Percentiles rank a stretch among this genome's conserved stretches.
Evolutionary conservation across 2,888 invertebrate species (phyloP).

Genomic region (Synanthedon myopaeformis): DNA sequence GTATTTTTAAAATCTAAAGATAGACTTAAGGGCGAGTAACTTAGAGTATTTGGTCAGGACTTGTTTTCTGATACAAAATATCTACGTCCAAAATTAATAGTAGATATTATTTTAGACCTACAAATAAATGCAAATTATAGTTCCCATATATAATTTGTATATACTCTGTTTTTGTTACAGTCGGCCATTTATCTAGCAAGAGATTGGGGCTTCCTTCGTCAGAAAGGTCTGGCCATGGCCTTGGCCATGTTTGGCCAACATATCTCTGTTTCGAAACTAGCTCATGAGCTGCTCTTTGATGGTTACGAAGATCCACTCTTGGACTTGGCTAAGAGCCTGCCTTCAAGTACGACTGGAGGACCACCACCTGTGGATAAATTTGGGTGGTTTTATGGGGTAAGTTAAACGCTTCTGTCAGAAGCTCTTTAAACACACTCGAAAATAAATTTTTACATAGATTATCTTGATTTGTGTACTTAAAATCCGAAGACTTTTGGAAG

Average conservation of each 20-base stretch:
- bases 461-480: too few relatives aligned
- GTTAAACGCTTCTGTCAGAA: too few relatives aligned
- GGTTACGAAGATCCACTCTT: slow-evolving; percentile 84
- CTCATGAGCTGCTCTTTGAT: slow-evolving; percentile 79
- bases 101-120: neutral
- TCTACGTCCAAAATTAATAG: neutral
- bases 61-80: too few relatives aligned
- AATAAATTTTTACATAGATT: too few relatives aligned
- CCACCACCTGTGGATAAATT: slow-evolving; percentile 80
- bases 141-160: slow-evolving; percentile 2
- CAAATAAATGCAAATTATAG: neutral
- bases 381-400: slow-evolving; percentile 83
- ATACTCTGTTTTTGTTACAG: slow-evolving; percentile 44
- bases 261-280: slow-evolving; percentile 72
- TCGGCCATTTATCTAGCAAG: slow-evolving; percentile 71
- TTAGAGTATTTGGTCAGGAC: too few relatives aligned
- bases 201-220: slow-evolving; percentile 68
- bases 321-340: slow-evolving; percentile 72
- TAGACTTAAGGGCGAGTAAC: too few relatives aligned
- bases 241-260: slow-evolving; percentile 68
- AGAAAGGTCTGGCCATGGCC: slow-evolving; percentile 71
- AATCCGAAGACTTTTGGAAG: too few relatives aligned
- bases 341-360: slow-evolving; percentile 65
- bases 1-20: too few relatives aligned
- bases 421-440: too few relatives aligned